Base-by-base conservation (phyloP, 2,888 invertebrate genomes). In the Cryptocephalus moraei region DNA sequence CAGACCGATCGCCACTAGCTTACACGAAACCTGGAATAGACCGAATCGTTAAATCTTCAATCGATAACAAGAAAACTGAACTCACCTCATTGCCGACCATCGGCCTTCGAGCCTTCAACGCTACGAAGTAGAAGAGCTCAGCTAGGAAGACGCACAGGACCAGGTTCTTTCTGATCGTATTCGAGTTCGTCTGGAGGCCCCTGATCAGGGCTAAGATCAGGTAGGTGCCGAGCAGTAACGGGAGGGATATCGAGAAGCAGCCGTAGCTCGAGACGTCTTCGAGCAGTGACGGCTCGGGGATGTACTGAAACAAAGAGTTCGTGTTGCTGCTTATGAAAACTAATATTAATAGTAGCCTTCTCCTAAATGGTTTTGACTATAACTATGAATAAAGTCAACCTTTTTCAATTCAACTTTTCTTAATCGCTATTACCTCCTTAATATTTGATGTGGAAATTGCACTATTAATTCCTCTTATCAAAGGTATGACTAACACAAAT, bases 131-230 rank as follows among this genome's bases (percentile, higher is more conserved):
- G 32, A 94, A 71, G 31, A 91, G 67, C 65, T 94, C 88, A 0
- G 89, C 87, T 59, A 89, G 75, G 63, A 96, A 86, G 14, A 94
- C 84, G 62, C 90, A 90, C 52, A 93, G 78, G n/a, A 94, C 85
- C 8, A 95, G 77, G 67, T 96, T 94, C 64, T 92, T 91, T 64
- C 93, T 89, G 53, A 95, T 94, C 13, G 89, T 89, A 70, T 94
- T 94, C 41, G 92, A 91, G 60, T 95, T 95, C 0, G 91, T 91
- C 48, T 86, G 83, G 0, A 80, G 73, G 1, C 92, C 91, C 8
- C 91, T 78, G 58, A 94, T 81, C 40, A 90, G 71, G 36, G 87
- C 86, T 44, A 95, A 73, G 13, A 91, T 86, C 8, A 88, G 70
- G 65, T 93, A 81, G 0, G 93, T 86, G 45, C 82, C 74, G 10